Percentiles rank a stretch among this genome's conserved stretches.
Conservation (phyloP, 2,797 vertebrate species). For the Spheniscus humboldti region DNA sequence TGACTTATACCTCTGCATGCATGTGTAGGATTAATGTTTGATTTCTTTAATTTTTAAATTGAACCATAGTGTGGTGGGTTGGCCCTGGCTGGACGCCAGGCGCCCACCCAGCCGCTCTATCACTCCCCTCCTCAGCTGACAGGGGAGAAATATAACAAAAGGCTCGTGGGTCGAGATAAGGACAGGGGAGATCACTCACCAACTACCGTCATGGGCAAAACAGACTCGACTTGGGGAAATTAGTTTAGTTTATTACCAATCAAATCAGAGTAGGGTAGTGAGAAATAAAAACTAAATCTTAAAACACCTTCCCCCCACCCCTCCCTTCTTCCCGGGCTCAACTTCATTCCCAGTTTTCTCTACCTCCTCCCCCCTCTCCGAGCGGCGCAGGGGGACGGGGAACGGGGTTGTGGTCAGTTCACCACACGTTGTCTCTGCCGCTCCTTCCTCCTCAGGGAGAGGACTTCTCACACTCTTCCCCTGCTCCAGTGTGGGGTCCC, state of each 20-base stretch:
- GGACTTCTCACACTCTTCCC: background rate
- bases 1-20: background rate
- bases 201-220: background rate
- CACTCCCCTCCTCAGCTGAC: background rate
- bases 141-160: background rate
- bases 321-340: background rate
- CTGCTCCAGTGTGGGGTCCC: background rate
- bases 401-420: accelerated
- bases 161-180: background rate
- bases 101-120: background rate
- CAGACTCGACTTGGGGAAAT: background rate
- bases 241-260: background rate
- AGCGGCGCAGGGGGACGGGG: background rate
- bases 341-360: background rate
- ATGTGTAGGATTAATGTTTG: background rate
- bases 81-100: background rate
- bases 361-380: background rate
- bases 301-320: background rate
- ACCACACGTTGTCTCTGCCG: accelerated
- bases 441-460: background rate
- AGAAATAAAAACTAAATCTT: background rate
- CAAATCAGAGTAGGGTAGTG: background rate
- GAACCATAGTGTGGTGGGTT: background rate
- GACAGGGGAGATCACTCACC: background rate
- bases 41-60: background rate